Conservation (phyloP, 2,113 vertebrate species). For the Bothrops jararaca region DNA sequence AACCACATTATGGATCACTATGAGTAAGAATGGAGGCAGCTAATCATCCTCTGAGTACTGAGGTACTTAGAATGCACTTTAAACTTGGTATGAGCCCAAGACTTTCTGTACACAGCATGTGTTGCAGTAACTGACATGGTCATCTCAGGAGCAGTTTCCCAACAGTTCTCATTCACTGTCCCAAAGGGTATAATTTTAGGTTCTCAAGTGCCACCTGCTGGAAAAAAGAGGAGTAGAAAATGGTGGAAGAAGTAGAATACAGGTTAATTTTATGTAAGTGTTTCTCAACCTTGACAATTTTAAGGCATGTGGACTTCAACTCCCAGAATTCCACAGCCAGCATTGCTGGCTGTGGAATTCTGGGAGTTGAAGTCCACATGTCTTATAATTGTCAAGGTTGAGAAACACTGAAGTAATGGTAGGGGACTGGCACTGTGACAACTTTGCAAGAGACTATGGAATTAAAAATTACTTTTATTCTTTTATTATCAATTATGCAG, state of each 20-base stretch:
- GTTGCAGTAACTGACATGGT: accelerated
- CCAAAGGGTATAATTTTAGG: neutral
- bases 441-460: neutral
- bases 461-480: neutral
- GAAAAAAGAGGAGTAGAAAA: accelerated
- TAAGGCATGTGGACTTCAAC: no score
- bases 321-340: no score
- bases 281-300: no score
- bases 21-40: neutral
- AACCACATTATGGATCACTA: neutral
- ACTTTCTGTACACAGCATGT: accelerated
- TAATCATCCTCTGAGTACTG: neutral
- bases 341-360: no score
- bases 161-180: accelerated
- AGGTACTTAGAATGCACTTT: neutral
- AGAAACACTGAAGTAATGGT: no score
- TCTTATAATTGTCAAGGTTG: no score
- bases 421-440: neutral
- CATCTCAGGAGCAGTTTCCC: neutral
- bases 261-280: neutral
- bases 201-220: slow-evolving; percentile 37
- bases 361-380: no score
- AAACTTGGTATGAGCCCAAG: neutral
- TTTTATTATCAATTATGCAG: neutral
- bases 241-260: neutral